Evolutionary conservation across 2,888 invertebrate genomes (phyloP).

Genomic region (Hirtodrosophila duncani): DNA sequence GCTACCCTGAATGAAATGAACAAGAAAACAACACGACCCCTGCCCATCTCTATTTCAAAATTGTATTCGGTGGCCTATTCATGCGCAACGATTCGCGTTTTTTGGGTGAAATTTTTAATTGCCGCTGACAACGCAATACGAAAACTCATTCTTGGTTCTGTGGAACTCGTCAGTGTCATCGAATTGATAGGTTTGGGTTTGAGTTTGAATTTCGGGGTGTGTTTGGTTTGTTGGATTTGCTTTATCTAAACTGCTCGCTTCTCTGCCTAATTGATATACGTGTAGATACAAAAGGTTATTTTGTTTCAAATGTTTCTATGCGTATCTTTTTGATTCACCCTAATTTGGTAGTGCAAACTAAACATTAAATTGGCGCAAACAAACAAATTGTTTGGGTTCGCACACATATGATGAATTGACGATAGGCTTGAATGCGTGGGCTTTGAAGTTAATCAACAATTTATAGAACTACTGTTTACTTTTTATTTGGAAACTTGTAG

Average conservation of each 20-base stretch:
- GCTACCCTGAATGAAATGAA: too few species aligned
- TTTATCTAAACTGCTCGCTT: constrained; percentile 59
- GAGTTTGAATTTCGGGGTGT: constrained; percentile 12
- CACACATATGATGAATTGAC: constrained; percentile 19
- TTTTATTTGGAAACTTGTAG: constrained; percentile 32
- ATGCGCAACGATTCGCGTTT: constrained; percentile 65
- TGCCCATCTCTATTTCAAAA: constrained; percentile 5
- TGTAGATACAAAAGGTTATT: constrained; percentile 12
- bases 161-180: constrained; percentile 59
- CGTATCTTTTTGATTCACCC: constrained; percentile 51
- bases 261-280: constrained; percentile 53
- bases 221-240: constrained; percentile 20
- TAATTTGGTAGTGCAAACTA: constrained; percentile 62
- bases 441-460: constrained; percentile 12
- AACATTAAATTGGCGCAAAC: constrained; percentile 71
- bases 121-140: constrained; percentile 38
- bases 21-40: constrained; percentile 6
- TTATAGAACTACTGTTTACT: constrained; percentile 14
- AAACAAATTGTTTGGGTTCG: constrained; percentile 50
- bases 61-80: constrained; percentile 57
- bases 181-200: constrained; percentile 32
- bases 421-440: constrained; percentile 13
- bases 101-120: constrained; percentile 62
- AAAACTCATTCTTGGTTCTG: constrained; percentile 34
- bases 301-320: constrained; percentile 19